These are phyloP conservation scores for Melanerpes formicivorus DNA, from an alignment of 2,113 vertebrate genomes.

Conservation along the genomic window DNA sequence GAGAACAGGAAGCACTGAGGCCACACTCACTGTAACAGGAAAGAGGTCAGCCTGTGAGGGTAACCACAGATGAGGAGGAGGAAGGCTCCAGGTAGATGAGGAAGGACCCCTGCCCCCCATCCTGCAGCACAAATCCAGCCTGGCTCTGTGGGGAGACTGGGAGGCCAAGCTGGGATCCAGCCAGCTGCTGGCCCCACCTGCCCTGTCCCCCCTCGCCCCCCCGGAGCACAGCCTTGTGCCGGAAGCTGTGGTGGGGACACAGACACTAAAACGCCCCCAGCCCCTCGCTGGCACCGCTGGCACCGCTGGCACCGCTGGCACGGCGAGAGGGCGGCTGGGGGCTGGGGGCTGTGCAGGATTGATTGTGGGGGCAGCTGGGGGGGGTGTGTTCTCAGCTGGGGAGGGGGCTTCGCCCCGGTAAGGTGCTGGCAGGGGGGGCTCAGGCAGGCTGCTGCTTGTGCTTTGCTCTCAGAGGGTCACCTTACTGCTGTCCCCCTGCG, in stretches of 20 bases:
- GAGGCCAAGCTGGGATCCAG: neutral
- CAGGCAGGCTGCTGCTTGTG: neutral
- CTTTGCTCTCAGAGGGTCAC: neutral
- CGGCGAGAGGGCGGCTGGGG: accelerated
- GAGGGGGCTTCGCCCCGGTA: too few relatives aligned
- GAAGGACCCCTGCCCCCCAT: neutral
- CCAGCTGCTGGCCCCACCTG: neutral
- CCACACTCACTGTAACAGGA: neutral
- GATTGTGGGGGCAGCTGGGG: accelerated
- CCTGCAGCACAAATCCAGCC: neutral
- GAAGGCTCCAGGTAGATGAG: neutral
- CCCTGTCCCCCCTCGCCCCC: accelerated
- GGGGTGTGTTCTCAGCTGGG: neutral
- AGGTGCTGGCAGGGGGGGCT: neutral
- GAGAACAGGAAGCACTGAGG: neutral
- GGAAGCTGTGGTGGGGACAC: neutral
- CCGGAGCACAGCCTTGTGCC: accelerated
- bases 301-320: neutral
- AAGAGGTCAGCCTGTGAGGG: neutral
- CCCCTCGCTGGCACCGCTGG: neutral
- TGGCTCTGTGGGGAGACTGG: neutral
- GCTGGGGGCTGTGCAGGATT: neutral
- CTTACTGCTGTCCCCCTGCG: neutral
- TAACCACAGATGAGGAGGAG: neutral
- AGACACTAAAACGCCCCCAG: neutral